Evolutionary conservation across 2,888 invertebrate species (phyloP).

Genomic region (Apodemia mormo): DNA sequence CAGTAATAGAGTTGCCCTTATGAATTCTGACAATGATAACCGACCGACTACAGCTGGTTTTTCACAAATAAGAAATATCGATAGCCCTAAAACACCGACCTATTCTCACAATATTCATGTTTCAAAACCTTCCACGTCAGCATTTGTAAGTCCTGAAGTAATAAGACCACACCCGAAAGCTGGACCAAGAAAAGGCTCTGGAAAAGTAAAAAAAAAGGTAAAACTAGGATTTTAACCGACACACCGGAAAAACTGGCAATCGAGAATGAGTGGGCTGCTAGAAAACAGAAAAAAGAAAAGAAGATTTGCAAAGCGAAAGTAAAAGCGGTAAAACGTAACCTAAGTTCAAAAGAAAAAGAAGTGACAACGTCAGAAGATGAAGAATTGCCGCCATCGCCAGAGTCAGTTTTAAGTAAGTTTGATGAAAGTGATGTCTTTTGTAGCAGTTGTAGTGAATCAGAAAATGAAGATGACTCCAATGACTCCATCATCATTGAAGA

Average conservation of each 20-base stretch:
- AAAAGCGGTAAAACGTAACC: conserved; percentile 27
- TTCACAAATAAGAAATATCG: conserved; percentile 8
- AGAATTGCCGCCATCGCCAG: conserved; percentile 30
- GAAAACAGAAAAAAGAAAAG: conserved; percentile 27
- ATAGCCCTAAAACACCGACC: conserved; percentile 1
- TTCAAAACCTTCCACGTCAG: conserved; percentile 24
- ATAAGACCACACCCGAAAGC: conserved; percentile 30
- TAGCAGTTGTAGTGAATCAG: conserved; percentile 26
- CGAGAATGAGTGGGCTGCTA: conserved; percentile 22
- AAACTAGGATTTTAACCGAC: conserved; percentile 38
- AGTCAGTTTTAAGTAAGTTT: conserved; percentile 15
- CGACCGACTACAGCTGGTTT: conserved; percentile 2
- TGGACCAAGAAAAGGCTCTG: conserved; percentile 22
- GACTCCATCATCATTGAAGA: conserved; percentile 26
- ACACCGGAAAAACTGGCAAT: conserved; percentile 35
- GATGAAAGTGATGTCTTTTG: conserved; percentile 17
- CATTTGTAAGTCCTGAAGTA: conserved; percentile 35
- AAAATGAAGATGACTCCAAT: conserved; percentile 25
- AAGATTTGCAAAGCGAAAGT: conserved; percentile 27
- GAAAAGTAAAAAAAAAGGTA: conserved; percentile 36
- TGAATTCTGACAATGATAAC: conserved; percentile 15
- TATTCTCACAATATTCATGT: background rate
- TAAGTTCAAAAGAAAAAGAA: conserved; percentile 27
- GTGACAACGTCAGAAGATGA: conserved; percentile 28
- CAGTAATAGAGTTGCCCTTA: conserved; percentile 21